Conservation (phyloP, 2,113 vertebrate genomes). For the Solenodon paradoxus region DNA sequence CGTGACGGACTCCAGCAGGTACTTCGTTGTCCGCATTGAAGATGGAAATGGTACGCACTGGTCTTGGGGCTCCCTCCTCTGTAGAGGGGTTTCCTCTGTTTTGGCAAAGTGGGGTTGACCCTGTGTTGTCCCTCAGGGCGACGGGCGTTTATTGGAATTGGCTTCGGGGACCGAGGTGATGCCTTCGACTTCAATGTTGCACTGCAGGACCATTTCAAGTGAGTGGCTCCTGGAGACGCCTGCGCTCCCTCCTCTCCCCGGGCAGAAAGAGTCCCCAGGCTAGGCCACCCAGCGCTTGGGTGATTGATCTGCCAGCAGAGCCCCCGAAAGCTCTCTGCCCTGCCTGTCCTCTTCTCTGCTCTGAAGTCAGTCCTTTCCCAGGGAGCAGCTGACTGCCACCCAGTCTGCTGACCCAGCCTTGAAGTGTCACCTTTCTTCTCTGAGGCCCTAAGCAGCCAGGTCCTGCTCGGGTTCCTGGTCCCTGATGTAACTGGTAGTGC, state of each 20-base stretch:
- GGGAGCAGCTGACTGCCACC: neutral
- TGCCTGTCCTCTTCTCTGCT: neutral
- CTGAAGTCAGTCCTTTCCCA: neutral
- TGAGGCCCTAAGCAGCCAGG: neutral
- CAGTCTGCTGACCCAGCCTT: neutral
- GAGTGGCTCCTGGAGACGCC: slow-evolving; percentile 71
- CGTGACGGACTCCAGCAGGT: slow-evolving; percentile 95
- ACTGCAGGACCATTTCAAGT: slow-evolving; percentile 99
- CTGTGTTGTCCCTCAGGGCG: slow-evolving; percentile 84
- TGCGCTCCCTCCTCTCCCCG: neutral
- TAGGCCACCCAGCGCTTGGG: neutral
- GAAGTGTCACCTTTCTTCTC: neutral
- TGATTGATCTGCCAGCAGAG: neutral
- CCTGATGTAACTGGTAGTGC: neutral
- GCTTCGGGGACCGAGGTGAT: slow-evolving; percentile 95
- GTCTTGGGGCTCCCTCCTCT: neutral
- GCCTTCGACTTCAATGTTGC: slow-evolving; percentile 98
- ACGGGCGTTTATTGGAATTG: slow-evolving; percentile 94
- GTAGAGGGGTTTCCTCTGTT: neutral
- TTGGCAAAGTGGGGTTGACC: neutral
- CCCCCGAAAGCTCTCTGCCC: neutral
- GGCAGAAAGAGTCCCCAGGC: neutral
- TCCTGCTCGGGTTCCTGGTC: neutral
- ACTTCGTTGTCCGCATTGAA: slow-evolving; percentile 94
- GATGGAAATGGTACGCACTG: slow-evolving; percentile 87